Evolutionary conservation across 2,888 invertebrate species (phyloP), one percentile per base, ranked within the genome.

Genomic region (Polyommatus icarus): DNA sequence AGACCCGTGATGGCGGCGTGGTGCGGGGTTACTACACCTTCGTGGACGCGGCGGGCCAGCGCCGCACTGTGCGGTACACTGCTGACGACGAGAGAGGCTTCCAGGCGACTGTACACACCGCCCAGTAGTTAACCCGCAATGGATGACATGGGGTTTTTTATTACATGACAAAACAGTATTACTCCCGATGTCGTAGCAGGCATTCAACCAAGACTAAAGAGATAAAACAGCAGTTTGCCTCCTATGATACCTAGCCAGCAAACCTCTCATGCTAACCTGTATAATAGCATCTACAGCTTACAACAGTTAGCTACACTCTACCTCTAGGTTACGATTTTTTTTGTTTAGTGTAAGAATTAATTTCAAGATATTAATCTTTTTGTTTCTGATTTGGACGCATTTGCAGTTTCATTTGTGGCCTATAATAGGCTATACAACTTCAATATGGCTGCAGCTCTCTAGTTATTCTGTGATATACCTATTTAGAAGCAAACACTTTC

Each of bases 11-110:
- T 4, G 90, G 88, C 0, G 89, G 84, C 46, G 80, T 82, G 0
- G 91, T 92, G 3, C 83, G 82, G 0, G 93, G 93, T 0, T 92
- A 83, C 87, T 93, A 93, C 86, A 87, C 88, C 24, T 89, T 90
- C 83, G 32, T 86, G 36, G 91, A 91, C 78, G 82, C 90, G 0
- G 90, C 91, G 67, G 93, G 93, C 1, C 86, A 87, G 76, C 88
- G 86, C 40, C 85, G 91, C 40, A 89, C 89, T 0, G 91, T 93
- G 1, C 89, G 87, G 79, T 93, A 93, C 87, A 87, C 88, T 0
- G 89, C 90, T 0, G 88, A 91, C 61, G 90, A 91, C 76, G 79
- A 81, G 18, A 81, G 79, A 0, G 91, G 92, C 61, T 91, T 90
- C 84, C 79, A 84, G 0, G 90, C 91, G 0, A 82, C 82, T 1